Percentiles rank a stretch among this genome's conserved stretches.
Evolutionary conservation across 1,140 invertebrate species (phyloP).

Genomic region (Chionoecetes opilio): DNA sequence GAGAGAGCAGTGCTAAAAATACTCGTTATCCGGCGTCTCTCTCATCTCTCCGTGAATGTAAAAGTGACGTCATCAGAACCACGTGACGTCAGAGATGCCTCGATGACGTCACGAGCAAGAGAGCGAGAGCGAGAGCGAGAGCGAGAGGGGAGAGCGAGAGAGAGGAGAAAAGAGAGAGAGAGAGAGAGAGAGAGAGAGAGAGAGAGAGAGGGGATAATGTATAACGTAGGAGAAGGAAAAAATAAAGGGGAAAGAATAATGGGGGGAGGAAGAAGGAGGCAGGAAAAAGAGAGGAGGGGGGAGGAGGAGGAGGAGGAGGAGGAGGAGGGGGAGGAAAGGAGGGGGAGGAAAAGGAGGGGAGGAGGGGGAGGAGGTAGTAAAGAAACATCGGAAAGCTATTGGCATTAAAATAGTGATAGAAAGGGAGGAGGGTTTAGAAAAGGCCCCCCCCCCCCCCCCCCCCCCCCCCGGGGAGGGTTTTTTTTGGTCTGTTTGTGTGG

Average conservation of each 20-base stretch:
- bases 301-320: neutral
- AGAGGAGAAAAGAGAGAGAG: neutral
- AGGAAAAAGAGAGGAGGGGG: neutral
- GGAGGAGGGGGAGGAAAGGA: neutral
- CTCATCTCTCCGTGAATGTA: too few relatives aligned
- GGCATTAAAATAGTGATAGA: conserved; percentile 9
- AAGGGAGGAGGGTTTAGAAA: neutral
- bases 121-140: neutral
- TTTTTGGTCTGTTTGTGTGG: too few relatives aligned
- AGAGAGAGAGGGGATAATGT: neutral
- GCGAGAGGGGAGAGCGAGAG: conserved; percentile 4
- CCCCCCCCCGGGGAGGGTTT: too few relatives aligned
- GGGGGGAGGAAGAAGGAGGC: neutral
- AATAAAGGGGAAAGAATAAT: too few relatives aligned
- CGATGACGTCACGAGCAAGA: neutral
- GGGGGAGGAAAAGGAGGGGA: conserved; percentile 47
- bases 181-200: neutral
- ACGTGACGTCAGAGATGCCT: too few relatives aligned
- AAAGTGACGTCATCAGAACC: too few relatives aligned
- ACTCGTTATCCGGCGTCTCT: too few relatives aligned
- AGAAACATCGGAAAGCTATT: neutral
- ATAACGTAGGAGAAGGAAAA: neutral
- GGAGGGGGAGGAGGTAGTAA: conserved; percentile 36
- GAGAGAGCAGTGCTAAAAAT: too few relatives aligned
- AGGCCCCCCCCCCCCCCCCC: neutral